phyloP scores from a whole-genome alignment of 2,797 vertebrate genomes.

The Corythornis leucogaster region DNA sequence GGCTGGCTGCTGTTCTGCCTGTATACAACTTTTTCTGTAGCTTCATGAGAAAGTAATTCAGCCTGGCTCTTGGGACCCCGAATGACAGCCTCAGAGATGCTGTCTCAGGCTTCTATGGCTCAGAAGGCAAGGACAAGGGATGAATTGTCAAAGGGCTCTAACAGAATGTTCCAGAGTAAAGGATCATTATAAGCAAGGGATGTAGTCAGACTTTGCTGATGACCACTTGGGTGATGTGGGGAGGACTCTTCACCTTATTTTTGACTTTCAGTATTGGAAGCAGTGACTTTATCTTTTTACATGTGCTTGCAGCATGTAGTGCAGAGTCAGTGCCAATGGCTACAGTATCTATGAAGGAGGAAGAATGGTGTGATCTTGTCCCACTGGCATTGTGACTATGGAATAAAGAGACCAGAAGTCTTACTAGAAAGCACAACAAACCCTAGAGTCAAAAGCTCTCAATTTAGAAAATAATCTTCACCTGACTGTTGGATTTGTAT shows the following conservation, averaged over 20 bases:
- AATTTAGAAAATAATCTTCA: neutral
- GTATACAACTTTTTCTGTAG: neutral
- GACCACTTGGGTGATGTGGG: rapidly evolving
- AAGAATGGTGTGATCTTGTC: rapidly evolving
- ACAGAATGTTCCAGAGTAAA: neutral
- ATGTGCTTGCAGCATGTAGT: neutral
- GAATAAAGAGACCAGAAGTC: neutral
- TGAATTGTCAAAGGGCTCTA: neutral
- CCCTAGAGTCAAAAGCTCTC: neutral
- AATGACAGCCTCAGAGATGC: neutral
- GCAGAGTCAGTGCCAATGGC: neutral
- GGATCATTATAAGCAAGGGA: neutral
- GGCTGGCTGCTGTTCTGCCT: neutral
- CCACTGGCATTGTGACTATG: neutral
- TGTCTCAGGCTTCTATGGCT: neutral
- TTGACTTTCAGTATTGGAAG: neutral
- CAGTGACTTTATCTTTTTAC: neutral
- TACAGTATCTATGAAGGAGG: neutral
- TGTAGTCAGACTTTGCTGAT: neutral
- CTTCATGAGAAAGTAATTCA: neutral
- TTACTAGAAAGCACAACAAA: neutral
- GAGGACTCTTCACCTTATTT: neutral
- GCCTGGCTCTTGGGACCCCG: neutral
- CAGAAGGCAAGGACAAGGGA: neutral
- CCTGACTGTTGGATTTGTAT: neutral